Conservation (phyloP, 2,888 invertebrate species). For the Biston stratarius region DNA sequence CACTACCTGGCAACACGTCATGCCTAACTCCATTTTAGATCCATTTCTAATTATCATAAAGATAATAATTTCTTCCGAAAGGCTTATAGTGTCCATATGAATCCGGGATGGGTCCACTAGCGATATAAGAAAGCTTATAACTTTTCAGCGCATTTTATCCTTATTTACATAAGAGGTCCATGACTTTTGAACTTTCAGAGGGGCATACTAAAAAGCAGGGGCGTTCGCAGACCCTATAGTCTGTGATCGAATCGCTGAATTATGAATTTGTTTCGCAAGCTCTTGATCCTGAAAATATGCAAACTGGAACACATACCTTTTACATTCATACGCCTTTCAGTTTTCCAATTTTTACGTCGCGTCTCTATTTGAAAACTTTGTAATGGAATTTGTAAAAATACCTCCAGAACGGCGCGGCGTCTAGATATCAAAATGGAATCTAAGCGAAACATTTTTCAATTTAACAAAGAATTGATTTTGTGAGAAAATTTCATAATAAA, state of each 20-base stretch:
- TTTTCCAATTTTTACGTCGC: constrained; percentile 22
- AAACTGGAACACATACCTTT: constrained; percentile 27
- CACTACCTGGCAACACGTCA: too few relatives aligned
- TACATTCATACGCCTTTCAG: constrained; percentile 29
- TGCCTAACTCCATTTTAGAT: too few relatives aligned
- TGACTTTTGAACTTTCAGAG: not conserved
- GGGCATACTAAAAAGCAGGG: constrained; percentile 2
- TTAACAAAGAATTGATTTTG: not conserved
- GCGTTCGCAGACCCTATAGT: constrained; percentile 17
- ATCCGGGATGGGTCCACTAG: too few relatives aligned
- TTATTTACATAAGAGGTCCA: not conserved
- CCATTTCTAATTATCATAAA: too few relatives aligned
- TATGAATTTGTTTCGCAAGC: constrained; percentile 36
- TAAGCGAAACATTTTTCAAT: not conserved
- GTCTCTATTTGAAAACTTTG: constrained; percentile 5
- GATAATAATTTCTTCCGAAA: too few relatives aligned
- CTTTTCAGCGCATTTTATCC: too few relatives aligned
- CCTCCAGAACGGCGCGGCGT: not conserved
- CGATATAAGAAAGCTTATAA: too few relatives aligned
- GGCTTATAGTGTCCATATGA: too few relatives aligned
- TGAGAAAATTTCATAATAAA: not conserved
- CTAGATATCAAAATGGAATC: not conserved
- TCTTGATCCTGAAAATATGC: constrained; percentile 43
- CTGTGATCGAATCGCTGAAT: constrained; percentile 36
- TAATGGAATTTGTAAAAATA: constrained; percentile 1